Conservation (phyloP, 2,797 vertebrate species). For the Parauchenoglanis ngamensis region DNA sequence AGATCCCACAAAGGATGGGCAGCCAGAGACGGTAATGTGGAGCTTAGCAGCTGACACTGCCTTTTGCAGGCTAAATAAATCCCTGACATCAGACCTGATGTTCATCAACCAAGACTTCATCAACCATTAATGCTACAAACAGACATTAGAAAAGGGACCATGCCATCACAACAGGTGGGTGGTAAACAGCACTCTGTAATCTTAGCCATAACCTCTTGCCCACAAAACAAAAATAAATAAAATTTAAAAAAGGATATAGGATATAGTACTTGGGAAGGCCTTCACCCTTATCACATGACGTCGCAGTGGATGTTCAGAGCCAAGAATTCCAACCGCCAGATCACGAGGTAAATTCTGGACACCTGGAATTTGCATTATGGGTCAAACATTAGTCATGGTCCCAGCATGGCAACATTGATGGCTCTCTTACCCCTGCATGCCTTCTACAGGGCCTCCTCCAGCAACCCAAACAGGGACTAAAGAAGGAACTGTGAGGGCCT, state of each 20-base stretch:
- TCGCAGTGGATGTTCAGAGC: not conserved
- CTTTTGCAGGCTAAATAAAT: slow-evolving; percentile 4
- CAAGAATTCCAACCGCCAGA: not conserved
- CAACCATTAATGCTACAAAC: slow-evolving; percentile 3
- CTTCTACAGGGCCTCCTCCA: not conserved
- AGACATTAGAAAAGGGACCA: not conserved
- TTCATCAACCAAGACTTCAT: not conserved
- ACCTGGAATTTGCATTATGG: slow-evolving; percentile 11
- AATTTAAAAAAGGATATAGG: not conserved
- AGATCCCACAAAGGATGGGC: not conserved
- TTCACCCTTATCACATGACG: not conserved
- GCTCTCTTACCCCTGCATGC: not conserved
- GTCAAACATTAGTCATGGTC: slow-evolving; percentile 6
- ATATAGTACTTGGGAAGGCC: not conserved
- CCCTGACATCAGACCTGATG: not conserved
- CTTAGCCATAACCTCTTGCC: slow-evolving; percentile 6
- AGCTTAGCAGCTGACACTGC: not conserved
- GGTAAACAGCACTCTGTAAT: slow-evolving; percentile 1
- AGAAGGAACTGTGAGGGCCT: not conserved
- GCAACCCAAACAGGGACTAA: slow-evolving; percentile 9
- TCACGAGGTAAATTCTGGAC: not conserved
- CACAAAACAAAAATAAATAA: not conserved
- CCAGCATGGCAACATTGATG: not conserved
- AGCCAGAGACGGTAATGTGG: not conserved
- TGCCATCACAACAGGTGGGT: not conserved